Evolutionary conservation across 1,140 invertebrate species (phyloP), one percentile per base, ranked within the genome.

Genomic region (Galleria mellonella): DNA sequence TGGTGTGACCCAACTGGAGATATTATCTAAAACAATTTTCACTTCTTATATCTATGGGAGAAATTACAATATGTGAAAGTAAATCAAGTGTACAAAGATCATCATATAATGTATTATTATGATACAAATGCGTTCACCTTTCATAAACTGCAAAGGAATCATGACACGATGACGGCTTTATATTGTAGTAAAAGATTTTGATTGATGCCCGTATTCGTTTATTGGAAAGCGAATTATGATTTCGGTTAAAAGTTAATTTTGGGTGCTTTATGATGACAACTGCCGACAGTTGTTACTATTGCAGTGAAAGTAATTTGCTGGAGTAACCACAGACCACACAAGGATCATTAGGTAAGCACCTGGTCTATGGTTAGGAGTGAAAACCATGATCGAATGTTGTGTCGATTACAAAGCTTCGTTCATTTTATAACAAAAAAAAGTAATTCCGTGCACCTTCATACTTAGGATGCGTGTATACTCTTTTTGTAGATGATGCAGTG

Each of bases 231-330:
- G 38, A 56, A 55, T 55, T 57, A 52, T 29, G 11, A 50, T 55
- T 58, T 43, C 37, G 35, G 32, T 39, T n/a, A 45, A 47, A 56
- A 55, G 40, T 35, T 52, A 52, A 54, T 60, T 48, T 62, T 33
- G 47, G 36, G 36, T 50, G 27, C 40, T 23, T 57, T 42, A 56
- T 54, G 56, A 55, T 52, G 44, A 62, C 48, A 42, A 42, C 17
- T 23, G 6, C 17, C 17, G 17, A 23, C 17, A 23, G 6, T 23
- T 55, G 43, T 32, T 46, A 58, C 41, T 29, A 35, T 56, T 61
- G 43, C 41, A 66, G 68, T 65, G 71, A 74, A 71, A 71, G 68
- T 71, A 64, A 70, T 64, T 61, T 62, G 45, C 54, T 51, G 29
- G 56, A 29, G 28, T 51, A 32, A 55, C 64, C 64, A 41, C 64